These are phyloP conservation scores for Pampus argenteus DNA, from an alignment of 2,797 vertebrate genomes.

Conservation along the genomic window DNA sequence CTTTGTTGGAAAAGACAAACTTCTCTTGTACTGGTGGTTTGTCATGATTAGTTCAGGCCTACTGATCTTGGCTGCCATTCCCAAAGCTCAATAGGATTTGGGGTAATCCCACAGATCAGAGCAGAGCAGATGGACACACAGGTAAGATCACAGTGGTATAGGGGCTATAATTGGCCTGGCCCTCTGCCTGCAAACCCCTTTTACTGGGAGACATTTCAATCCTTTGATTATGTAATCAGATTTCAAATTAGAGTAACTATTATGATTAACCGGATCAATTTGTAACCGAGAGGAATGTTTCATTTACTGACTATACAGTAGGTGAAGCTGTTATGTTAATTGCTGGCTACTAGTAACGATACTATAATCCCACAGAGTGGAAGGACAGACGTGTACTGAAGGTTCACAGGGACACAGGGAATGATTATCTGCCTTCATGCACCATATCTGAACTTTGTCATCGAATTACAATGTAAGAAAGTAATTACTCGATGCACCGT, in stretches of 20 bases:
- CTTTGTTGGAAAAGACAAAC: constrained; percentile 55
- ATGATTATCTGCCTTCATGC: constrained; percentile 5
- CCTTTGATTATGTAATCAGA: constrained; percentile 64
- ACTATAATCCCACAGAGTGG: constrained; percentile 45
- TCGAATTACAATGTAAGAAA: constrained; percentile 33
- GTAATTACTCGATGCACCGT: constrained; percentile 27
- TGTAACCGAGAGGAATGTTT: neutral
- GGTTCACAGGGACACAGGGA: constrained; percentile 5
- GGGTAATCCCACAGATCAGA: constrained; percentile 82
- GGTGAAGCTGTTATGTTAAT: neutral
- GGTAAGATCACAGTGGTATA: constrained; percentile 77
- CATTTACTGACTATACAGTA: neutral
- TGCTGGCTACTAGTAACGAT: neutral
- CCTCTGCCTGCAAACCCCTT: constrained; percentile 57
- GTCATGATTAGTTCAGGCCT: constrained; percentile 73
- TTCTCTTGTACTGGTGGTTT: constrained; percentile 55
- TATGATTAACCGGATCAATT: constrained; percentile 14
- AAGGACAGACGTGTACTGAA: constrained; percentile 35
- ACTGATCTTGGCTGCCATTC: constrained; percentile 74
- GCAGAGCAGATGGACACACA: constrained; percentile 80
- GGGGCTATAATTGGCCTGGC: constrained; percentile 75
- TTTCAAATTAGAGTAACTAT: constrained; percentile 32
- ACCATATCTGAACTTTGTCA: constrained; percentile 26
- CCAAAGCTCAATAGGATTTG: constrained; percentile 83
- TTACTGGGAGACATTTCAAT: constrained; percentile 65